A percentile compares a stretch with the other conserved stretches of the same genome.
phyloP scores from a whole-genome alignment of 2,888 invertebrate genomes.

The Papilio gigon region DNA sequence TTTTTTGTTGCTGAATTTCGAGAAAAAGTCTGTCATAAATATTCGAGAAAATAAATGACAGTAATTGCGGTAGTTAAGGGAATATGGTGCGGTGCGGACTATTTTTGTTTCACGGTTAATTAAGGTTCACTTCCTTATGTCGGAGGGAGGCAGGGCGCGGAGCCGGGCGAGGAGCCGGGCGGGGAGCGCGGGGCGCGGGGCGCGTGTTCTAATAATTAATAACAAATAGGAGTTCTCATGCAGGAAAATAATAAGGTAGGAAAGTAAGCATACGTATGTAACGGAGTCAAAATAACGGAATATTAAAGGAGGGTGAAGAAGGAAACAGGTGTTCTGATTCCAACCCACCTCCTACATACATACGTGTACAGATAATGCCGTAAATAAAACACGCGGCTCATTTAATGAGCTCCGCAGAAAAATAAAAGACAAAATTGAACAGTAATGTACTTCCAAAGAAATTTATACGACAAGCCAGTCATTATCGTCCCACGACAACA shows the following conservation, averaged over 20 bases:
- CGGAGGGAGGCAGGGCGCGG: not conserved
- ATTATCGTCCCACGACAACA: conserved; percentile 29
- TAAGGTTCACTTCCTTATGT: conserved; percentile 19
- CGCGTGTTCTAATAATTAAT: not conserved
- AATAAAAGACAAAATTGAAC: conserved; percentile 7
- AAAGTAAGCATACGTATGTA: too few species aligned
- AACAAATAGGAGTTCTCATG: not conserved
- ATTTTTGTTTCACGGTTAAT: conserved; percentile 22
- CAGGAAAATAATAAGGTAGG: not conserved
- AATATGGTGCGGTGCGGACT: conserved; percentile 16
- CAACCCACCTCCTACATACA: too few species aligned
- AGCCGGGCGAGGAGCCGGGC: not conserved
- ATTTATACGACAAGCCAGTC: conserved; percentile 12
- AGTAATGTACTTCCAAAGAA: not conserved
- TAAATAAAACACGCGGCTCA: conserved; percentile 3
- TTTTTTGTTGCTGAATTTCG: conserved; percentile 2
- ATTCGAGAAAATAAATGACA: conserved; percentile 16
- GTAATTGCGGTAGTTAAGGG: conserved; percentile 15
- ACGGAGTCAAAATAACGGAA: too few species aligned
- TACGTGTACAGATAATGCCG: not conserved
- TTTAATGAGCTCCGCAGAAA: not conserved
- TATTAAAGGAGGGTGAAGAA: too few species aligned
- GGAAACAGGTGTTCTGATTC: too few species aligned
- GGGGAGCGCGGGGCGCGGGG: not conserved
- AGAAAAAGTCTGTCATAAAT: conserved; percentile 2